phyloP scores from a whole-genome alignment of 2,113 vertebrate species.

The Phyllopteryx taeniolatus region DNA sequence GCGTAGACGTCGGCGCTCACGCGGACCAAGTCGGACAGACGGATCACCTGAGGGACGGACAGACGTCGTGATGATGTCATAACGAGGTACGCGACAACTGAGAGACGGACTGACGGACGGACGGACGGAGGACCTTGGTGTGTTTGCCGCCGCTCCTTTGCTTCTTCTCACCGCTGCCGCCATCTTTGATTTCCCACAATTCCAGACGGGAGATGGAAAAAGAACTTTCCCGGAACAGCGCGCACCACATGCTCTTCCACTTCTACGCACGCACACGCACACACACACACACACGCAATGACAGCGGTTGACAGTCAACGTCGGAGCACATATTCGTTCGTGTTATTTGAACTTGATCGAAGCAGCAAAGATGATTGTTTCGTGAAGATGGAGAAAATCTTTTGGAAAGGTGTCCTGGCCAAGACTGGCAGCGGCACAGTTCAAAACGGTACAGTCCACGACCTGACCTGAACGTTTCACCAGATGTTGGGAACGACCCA shows the following conservation, averaged over 20 bases:
- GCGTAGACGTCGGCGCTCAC: neutral
- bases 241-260: constrained; percentile 7
- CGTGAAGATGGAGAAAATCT: no score
- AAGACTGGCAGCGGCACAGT: no score
- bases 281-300: no score
- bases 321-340: no score
- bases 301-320: no score
- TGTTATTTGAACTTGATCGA: no score
- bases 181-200: neutral
- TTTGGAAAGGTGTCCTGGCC: no score
- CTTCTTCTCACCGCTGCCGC: neutral
- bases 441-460: no score
- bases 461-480: no score
- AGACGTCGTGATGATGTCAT: neutral
- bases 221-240: neutral
- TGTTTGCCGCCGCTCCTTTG: neutral
- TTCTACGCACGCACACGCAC: neutral
- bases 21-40: constrained; percentile 1
- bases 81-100: neutral
- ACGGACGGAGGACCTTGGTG: neutral
- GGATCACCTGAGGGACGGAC: neutral
- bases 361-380: no score
- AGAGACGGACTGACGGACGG: neutral
- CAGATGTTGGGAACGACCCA: no score
- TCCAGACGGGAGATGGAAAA: neutral